Conservation (phyloP, 2,888 invertebrate species). For the Caenorhabditis sinica region DNA sequence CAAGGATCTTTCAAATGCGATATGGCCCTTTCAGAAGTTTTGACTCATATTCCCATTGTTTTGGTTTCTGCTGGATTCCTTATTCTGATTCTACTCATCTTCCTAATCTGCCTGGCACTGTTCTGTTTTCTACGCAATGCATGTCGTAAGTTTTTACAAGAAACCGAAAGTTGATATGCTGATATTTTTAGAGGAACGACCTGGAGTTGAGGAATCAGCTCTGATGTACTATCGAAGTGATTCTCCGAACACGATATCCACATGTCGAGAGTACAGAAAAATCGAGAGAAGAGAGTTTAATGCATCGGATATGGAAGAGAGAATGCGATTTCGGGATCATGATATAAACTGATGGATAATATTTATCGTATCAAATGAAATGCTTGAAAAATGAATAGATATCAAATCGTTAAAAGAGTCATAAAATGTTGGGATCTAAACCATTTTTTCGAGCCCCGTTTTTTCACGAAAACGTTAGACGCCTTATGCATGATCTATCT, state of each 20-base stretch:
- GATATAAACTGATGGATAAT: neutral
- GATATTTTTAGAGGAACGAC: constrained; percentile 50
- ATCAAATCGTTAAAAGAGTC: no score
- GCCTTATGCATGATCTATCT: no score
- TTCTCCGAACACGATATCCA: constrained; percentile 69
- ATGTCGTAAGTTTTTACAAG: constrained; percentile 63
- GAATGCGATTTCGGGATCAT: constrained; percentile 69
- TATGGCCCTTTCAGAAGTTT: constrained; percentile 69
- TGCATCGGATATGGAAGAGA: constrained; percentile 71
- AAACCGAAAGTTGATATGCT: no score
- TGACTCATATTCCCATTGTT: constrained; percentile 65
- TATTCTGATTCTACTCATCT: constrained; percentile 56
- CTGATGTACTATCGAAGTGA: constrained; percentile 72
- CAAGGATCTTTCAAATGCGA: constrained; percentile 76
- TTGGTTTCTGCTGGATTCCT: constrained; percentile 62
- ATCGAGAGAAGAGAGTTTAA: constrained; percentile 72
- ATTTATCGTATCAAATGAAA: no score
- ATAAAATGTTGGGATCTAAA: no score
- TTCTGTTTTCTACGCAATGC: constrained; percentile 65
- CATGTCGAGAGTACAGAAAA: constrained; percentile 70
- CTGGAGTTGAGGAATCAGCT: constrained; percentile 66
- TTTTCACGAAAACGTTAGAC: no score
- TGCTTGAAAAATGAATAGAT: no score
- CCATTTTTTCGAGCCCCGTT: no score
- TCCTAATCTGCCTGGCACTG: constrained; percentile 51